Conservation (phyloP, 64 coral and sea anemone genomes). For the Montipora foliosa region DNA sequence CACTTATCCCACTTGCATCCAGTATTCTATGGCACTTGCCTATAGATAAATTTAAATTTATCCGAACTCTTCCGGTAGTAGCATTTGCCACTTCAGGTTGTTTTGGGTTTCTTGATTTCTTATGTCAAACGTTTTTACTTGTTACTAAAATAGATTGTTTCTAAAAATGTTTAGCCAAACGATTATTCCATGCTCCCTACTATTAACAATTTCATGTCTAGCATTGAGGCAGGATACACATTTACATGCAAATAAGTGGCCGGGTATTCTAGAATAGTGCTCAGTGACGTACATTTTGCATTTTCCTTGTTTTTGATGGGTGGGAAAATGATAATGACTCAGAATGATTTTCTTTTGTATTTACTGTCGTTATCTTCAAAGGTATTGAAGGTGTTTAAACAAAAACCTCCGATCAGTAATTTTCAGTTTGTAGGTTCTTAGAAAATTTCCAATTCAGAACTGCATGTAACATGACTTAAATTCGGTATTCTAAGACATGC, state of each 20-base stretch:
- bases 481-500: too few relatives aligned
- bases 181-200: neutral
- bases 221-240: neutral
- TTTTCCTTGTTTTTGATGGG: neutral
- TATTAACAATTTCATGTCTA: neutral
- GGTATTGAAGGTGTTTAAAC: neutral
- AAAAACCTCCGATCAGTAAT: too few relatives aligned
- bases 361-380: neutral
- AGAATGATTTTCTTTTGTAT: neutral
- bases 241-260: neutral
- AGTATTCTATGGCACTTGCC: neutral
- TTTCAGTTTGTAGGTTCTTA: too few relatives aligned
- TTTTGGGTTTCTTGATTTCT: neutral
- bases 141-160: neutral
- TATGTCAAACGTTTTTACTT: conserved; percentile 5
- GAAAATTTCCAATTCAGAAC: too few relatives aligned
- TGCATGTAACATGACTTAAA: too few relatives aligned
- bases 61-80: neutral
- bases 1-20: neutral
- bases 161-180: neutral
- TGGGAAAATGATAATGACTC: neutral
- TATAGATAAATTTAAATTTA: neutral
- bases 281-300: neutral
- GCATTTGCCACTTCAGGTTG: neutral
- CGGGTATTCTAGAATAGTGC: neutral